These are phyloP conservation scores for Distichodus sexfasciatus DNA, from an alignment of 2,797 vertebrate genomes.

Conservation along the genomic window DNA sequence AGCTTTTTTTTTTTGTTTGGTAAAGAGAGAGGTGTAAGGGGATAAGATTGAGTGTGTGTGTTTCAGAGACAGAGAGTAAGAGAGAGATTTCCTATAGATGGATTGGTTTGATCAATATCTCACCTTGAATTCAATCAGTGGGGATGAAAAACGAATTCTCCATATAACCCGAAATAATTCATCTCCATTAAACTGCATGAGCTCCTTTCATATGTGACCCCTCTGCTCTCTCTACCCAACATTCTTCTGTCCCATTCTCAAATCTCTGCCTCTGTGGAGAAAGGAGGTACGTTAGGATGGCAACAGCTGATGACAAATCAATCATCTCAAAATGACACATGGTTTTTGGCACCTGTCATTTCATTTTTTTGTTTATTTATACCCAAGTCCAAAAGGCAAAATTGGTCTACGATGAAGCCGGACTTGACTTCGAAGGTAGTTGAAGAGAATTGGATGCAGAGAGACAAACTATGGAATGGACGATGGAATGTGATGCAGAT, in stretches of 20 bases:
- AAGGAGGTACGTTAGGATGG: background rate
- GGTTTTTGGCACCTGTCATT: slow-evolving; percentile 30
- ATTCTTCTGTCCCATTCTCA: background rate
- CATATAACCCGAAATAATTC: slow-evolving; percentile 48
- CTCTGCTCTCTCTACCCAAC: background rate
- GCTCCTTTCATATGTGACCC: slow-evolving; percentile 41
- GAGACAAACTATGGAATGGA: background rate
- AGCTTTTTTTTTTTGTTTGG: slow-evolving; percentile 18
- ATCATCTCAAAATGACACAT: slow-evolving; percentile 32
- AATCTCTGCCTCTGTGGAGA: slow-evolving; percentile 3
- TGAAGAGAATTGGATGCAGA: background rate
- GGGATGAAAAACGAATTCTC: slow-evolving; percentile 54
- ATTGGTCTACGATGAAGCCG: slow-evolving; percentile 4
- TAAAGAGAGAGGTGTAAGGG: background rate
- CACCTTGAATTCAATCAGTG: slow-evolving; percentile 51
- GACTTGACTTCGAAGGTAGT: background rate
- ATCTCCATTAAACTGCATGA: slow-evolving; percentile 43
- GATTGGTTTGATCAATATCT: slow-evolving; percentile 52
- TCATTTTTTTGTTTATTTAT: slow-evolving; percentile 1
- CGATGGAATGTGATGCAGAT: too few relatives aligned
- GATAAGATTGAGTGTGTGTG: background rate
- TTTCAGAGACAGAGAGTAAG: slow-evolving; percentile 18
- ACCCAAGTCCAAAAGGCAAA: background rate
- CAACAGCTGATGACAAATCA: slow-evolving; percentile 32
- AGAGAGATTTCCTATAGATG: slow-evolving; percentile 6